phyloP scores from a whole-genome alignment of 1,140 invertebrate species.

The Brachionus koreanus region DNA sequence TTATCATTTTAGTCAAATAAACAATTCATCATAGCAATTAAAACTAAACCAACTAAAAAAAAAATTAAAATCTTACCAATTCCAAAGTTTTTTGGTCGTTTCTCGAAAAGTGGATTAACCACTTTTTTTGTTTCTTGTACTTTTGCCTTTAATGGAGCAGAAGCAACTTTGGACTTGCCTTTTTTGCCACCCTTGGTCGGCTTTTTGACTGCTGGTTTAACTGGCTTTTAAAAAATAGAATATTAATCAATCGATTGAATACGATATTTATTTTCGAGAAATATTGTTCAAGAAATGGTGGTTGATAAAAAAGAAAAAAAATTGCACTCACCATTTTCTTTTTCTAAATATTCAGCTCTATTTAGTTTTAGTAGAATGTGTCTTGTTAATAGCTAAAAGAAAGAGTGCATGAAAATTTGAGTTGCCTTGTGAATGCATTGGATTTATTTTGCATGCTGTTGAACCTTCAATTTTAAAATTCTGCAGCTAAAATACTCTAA shows the following conservation, averaged over 20 bases:
- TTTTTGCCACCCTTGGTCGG: constrained; percentile 59
- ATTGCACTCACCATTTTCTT: constrained; percentile 38
- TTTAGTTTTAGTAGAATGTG: constrained; percentile 28
- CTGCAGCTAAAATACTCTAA: not conserved
- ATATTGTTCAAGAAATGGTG: not conserved
- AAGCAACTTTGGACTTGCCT: constrained; percentile 86
- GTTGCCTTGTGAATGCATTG: constrained; percentile 3
- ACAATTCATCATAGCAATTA: constrained; percentile 39
- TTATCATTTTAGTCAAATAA: not conserved
- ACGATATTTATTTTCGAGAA: not conserved
- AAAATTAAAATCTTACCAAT: constrained; percentile 75
- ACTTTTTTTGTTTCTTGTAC: constrained; percentile 80
- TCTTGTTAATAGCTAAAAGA: not conserved
- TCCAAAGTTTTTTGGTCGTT: constrained; percentile 91
- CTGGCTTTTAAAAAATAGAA: constrained; percentile 35
- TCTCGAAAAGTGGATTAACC: constrained; percentile 94
- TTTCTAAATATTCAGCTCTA: constrained; percentile 38
- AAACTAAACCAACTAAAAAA: not conserved
- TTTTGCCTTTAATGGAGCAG: constrained; percentile 83
- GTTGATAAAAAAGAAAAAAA: not conserved
- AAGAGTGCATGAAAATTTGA: constrained; percentile 23
- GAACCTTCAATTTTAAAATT: not conserved
- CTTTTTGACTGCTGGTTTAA: constrained; percentile 44
- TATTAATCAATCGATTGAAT: constrained; percentile 33
- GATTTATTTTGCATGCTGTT: not conserved